These are phyloP conservation scores for Ennomos erosarius DNA, from an alignment of 2,888 invertebrate species.

Conservation along the genomic window DNA sequence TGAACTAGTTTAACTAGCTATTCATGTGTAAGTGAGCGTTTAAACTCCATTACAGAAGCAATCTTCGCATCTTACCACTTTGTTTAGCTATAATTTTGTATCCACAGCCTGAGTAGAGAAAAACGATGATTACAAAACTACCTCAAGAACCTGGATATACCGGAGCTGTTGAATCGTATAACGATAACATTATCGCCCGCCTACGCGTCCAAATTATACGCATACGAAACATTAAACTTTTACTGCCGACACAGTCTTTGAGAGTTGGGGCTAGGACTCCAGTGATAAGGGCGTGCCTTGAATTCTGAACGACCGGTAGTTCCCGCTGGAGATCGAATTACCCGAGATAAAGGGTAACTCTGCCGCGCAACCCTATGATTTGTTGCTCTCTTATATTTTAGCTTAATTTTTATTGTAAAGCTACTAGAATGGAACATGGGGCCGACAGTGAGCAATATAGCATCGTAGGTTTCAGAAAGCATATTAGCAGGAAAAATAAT, in stretches of 20 bases:
- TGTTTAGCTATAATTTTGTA: conserved; percentile 24
- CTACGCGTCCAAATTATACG: conserved; percentile 31
- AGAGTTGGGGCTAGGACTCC: conserved; percentile 12
- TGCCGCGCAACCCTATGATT: conserved; percentile 2
- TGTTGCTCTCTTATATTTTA: neutral
- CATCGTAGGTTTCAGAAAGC: no score
- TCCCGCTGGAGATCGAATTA: conserved; percentile 23
- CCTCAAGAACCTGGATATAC: conserved; percentile 7
- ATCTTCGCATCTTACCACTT: conserved; percentile 21
- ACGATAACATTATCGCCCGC: conserved; percentile 31
- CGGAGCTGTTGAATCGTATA: conserved; percentile 21
- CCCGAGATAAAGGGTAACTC: conserved; percentile 23
- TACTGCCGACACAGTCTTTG: conserved; percentile 21
- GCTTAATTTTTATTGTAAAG: no score
- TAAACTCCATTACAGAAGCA: conserved; percentile 23
- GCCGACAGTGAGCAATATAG: no score
- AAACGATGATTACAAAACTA: conserved; percentile 26
- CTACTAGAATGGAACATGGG: no score
- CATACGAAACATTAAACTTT: conserved; percentile 37
- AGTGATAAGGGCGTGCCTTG: conserved; percentile 32
- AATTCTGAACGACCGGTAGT: conserved; percentile 24
- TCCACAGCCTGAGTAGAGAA: conserved; percentile 9
- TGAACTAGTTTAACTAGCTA: no score
- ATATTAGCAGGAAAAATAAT: conserved; percentile 1
- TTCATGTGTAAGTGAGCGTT: conserved; percentile 6